A percentile compares a stretch with the other conserved stretches of the same genome.
Evolutionary conservation across 2,113 vertebrate genomes (phyloP).

Genomic region (Calonectris borealis): DNA sequence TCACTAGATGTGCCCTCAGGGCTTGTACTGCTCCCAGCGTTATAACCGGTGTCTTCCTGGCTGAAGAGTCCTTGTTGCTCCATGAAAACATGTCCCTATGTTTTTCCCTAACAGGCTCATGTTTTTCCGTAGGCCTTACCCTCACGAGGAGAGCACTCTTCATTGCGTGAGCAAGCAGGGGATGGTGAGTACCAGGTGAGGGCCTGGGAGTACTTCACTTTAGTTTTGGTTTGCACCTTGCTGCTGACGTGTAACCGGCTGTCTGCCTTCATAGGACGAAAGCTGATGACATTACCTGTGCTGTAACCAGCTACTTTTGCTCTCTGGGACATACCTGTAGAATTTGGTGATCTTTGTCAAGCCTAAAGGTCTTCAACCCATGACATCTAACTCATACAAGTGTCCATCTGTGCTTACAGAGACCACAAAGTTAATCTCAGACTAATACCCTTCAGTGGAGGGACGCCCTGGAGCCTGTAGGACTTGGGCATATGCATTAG

Average conservation of each 20-base stretch:
- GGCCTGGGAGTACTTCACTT: background rate
- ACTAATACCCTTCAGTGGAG: background rate
- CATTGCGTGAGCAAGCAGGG: background rate
- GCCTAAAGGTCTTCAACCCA: background rate
- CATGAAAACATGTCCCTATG: background rate
- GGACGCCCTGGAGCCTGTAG: background rate
- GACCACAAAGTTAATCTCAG: background rate
- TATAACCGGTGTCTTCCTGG: background rate
- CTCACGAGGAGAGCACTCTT: background rate
- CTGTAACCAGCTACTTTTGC: background rate
- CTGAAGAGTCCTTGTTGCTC: background rate
- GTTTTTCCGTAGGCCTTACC: background rate
- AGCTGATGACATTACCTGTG: background rate
- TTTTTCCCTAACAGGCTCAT: background rate
- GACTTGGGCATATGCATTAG: background rate
- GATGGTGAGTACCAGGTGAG: background rate
- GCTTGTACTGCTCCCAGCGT: background rate
- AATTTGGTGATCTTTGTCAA: background rate
- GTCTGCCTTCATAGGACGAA: background rate
- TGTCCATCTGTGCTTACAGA: background rate
- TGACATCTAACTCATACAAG: background rate
- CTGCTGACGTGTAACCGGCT: background rate
- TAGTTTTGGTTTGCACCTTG: rapidly evolving
- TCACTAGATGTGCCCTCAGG: rapidly evolving
- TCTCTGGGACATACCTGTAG: background rate